phyloP scores from a whole-genome alignment of 30 jellyfish, hydroid and myxozoan species.

The Aurelia coerulea region DNA sequence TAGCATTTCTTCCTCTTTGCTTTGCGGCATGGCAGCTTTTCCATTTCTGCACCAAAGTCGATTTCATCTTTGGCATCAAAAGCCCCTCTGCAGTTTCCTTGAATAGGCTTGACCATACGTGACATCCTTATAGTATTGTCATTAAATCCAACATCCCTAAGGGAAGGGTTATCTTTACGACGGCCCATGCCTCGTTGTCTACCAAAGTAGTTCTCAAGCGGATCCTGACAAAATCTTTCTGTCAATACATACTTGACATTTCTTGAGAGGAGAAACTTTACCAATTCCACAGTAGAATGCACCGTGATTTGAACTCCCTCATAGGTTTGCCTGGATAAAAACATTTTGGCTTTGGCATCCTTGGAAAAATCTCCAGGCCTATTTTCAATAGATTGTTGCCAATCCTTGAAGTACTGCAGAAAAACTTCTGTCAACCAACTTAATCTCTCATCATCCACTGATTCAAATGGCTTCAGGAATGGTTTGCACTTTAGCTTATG shows the following conservation, averaged over 20 bases:
- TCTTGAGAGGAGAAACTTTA: neutral
- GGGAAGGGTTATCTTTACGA: neutral
- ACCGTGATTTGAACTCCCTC: slow-evolving; percentile 16
- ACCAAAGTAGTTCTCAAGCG: neutral
- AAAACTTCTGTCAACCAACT: too few relatives aligned
- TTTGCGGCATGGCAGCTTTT: slow-evolving; percentile 24
- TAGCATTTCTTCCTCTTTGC: slow-evolving; percentile 23
- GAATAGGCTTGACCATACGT: slow-evolving; percentile 19
- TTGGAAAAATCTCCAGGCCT: neutral
- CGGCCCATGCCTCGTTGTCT: neutral
- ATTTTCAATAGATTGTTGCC: too few relatives aligned
- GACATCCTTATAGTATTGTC: slow-evolving; percentile 40
- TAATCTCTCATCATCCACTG: too few relatives aligned
- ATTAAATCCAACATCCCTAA: slow-evolving; percentile 33
- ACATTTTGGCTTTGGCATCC: slow-evolving; percentile 13
- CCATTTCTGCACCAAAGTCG: neutral
- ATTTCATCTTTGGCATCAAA: slow-evolving; percentile 4
- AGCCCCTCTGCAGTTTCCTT: slow-evolving; percentile 34
- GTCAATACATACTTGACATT: neutral
- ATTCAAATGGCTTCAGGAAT: too few relatives aligned
- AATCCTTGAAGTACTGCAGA: too few relatives aligned
- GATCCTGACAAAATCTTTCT: neutral
- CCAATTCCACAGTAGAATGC: slow-evolving; percentile 3
- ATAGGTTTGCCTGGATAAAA: neutral
- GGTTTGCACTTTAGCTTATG: too few relatives aligned